These are phyloP conservation scores for Heliconius sara DNA, from an alignment of 2,888 invertebrate genomes.

Conservation along the genomic window DNA sequence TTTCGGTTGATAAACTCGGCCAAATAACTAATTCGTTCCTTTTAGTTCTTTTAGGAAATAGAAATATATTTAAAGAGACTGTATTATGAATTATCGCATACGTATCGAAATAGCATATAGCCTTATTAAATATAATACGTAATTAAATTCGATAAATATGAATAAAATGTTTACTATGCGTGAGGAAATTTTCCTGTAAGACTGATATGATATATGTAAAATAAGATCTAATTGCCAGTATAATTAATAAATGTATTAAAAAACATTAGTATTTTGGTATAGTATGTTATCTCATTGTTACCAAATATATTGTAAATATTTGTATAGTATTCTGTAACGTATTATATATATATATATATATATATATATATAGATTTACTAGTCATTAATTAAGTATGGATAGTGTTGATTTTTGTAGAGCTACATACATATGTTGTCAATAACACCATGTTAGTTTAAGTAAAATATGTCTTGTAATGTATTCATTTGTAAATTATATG, in stretches of 20 bases:
- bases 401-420: slow-evolving; percentile 65
- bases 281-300: slow-evolving; percentile 79
- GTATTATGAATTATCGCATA: slow-evolving; percentile 67
- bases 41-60: slow-evolving; percentile 58
- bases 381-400: slow-evolving; percentile 79
- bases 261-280: slow-evolving; percentile 76
- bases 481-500: slow-evolving; percentile 42
- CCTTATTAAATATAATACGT: slow-evolving; percentile 56
- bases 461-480: slow-evolving; percentile 40
- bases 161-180: slow-evolving; percentile 39
- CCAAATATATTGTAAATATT: slow-evolving; percentile 82
- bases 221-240: slow-evolving; percentile 72
- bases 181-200: slow-evolving; percentile 64
- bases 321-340: slow-evolving; percentile 61
- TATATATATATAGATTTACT: slow-evolving; percentile 77
- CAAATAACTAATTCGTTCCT: slow-evolving; percentile 70
- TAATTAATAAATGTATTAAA: slow-evolving; percentile 59
- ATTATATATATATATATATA: slow-evolving; percentile 73
- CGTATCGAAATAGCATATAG: slow-evolving; percentile 63
- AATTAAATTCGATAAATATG: slow-evolving; percentile 36
- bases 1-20: slow-evolving; percentile 65
- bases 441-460: slow-evolving; percentile 43
- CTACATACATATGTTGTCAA: slow-evolving; percentile 42
- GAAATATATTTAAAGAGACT: slow-evolving; percentile 65
- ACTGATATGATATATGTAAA: slow-evolving; percentile 72